These are phyloP conservation scores for Chionomys nivalis DNA, from an alignment of 2,113 vertebrate genomes.

Conservation along the genomic window DNA sequence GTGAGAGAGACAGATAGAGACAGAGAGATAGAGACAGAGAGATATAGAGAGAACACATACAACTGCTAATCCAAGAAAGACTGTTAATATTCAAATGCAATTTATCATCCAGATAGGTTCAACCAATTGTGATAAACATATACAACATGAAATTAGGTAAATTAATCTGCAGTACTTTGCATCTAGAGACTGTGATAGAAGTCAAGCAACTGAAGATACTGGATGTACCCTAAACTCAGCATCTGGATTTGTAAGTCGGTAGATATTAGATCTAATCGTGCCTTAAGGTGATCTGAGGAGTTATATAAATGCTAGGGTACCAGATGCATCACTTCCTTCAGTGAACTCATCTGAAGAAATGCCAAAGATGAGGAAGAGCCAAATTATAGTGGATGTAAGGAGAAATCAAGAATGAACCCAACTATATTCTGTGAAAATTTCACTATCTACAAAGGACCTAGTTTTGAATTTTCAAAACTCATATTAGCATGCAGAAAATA, in stretches of 20 bases:
- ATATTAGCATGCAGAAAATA: background rate
- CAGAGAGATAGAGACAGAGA: no score
- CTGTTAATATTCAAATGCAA: background rate
- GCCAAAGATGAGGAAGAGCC: background rate
- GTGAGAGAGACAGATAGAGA: background rate
- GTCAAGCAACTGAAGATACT: background rate
- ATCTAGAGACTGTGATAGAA: background rate
- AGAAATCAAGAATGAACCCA: background rate
- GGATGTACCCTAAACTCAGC: background rate
- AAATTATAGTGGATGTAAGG: background rate
- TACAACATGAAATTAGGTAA: slow-evolving; percentile 18
- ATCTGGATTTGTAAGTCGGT: background rate
- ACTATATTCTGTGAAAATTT: background rate
- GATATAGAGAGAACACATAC: background rate
- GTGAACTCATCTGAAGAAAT: background rate
- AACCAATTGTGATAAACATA: slow-evolving; percentile 9
- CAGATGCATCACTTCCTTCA: background rate
- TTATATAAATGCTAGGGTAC: background rate
- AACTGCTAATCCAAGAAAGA: background rate
- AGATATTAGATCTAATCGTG: background rate
- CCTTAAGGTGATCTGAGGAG: background rate
- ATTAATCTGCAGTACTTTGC: background rate
- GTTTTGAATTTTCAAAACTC: background rate
- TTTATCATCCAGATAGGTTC: background rate
- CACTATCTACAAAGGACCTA: background rate